phyloP scores from a whole-genome alignment of 2,113 vertebrate species.

The Gavia stellata region DNA sequence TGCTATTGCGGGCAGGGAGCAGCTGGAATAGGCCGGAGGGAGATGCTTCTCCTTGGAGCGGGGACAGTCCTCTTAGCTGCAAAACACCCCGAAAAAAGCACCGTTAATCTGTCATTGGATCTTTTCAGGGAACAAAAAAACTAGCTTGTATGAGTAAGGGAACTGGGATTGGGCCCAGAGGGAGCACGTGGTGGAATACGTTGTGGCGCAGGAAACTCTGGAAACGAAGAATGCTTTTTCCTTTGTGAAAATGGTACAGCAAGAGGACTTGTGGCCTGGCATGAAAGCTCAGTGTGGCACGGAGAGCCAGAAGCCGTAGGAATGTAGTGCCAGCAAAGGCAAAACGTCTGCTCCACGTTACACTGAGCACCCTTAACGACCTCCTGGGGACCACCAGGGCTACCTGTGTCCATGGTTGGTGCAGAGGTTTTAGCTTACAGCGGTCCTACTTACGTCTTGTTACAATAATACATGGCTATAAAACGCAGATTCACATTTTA shows the following conservation, averaged over 20 bases:
- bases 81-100: fast-evolving
- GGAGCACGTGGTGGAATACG: fast-evolving
- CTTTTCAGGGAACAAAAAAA: not conserved
- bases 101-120: fast-evolving
- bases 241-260: too few species aligned
- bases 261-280: too few species aligned
- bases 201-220: fast-evolving
- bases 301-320: not conserved
- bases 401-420: fast-evolving
- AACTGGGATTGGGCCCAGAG: too few species aligned
- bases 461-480: too few species aligned
- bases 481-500: not conserved
- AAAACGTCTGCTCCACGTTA: fast-evolving
- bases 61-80: too few species aligned
- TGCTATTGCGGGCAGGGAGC: fast-evolving
- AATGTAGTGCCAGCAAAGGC: too few species aligned
- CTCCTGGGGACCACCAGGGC: too few species aligned
- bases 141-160: too few species aligned
- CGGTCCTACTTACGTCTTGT: fast-evolving
- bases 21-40: not conserved
- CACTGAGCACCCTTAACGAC: not conserved
- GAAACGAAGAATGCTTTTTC: not conserved
- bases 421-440: too few species aligned
- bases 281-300: fast-evolving
- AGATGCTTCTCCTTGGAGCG: not conserved